Evolutionary conservation across 2,888 invertebrate genomes (phyloP), one percentile per base, ranked within the genome.

Genomic region (Elgonia sp.): DNA sequence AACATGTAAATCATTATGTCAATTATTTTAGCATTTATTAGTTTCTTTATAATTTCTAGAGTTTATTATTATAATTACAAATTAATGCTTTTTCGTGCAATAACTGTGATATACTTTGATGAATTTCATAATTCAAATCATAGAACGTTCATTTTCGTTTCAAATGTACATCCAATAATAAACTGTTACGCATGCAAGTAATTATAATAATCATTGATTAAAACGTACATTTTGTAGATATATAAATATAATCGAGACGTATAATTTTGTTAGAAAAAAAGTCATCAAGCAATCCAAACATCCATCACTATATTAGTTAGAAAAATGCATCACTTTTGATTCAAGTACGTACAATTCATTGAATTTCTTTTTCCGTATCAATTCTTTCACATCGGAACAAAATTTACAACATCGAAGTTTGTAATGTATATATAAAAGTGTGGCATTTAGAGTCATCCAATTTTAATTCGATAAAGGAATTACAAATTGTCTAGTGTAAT

Each of bases 71-170:
- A 37, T 5, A 63, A 63, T 76, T 65, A 76, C 65, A 20, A 63
- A 65, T 53, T 29, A 29, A 81, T 40, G 50, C 10, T 81, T 73
- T 73, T 63, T 63, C 50, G 46, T 62, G 65, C 65, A 20, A 10
- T 55, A 82, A 82, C 82, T 82, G 82, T 82, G 82, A 82, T 82
- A 82, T 82, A 63, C 40, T 81, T 82, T 81, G 60, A 46, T 70
- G 29, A 29, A 80, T 57, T 57, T 20, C 20, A 57, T 20, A 57
- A 57, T 9, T 57, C 3, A 57, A 20, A 20, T 12, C 29, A 3
- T 12, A 46, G 46, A 20, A 20, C 1, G 55, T 57, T 57, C 20
- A 16, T 57, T 57, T 9, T 1, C 8, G 16, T 57, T 9, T 20
- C 12, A 16, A 57, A 57, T 20, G 20, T 20, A 57, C 1, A 57